These are phyloP conservation scores for Pterocles orientalis DNA, from an alignment of 2,113 vertebrate species.

Conservation along the genomic window DNA sequence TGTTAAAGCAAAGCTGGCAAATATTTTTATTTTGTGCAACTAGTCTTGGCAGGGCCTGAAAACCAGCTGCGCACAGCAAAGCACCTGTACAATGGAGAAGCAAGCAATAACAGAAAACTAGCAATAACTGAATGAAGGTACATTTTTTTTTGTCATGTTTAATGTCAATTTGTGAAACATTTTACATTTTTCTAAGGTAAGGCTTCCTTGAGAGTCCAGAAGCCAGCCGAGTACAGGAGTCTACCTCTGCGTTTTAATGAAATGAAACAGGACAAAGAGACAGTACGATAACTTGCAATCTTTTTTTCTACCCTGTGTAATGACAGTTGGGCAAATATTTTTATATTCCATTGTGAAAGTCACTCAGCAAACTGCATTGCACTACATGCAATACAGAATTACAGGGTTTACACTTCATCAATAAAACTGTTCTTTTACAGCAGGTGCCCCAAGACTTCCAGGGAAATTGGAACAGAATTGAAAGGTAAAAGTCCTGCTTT, in stretches of 20 bases:
- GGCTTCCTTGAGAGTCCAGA: not conserved
- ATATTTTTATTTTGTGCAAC: constrained; percentile 68
- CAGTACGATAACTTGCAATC: not conserved
- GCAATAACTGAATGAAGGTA: not conserved
- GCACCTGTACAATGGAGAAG: constrained; percentile 33
- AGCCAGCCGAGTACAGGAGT: not conserved
- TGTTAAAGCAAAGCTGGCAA: constrained; percentile 41
- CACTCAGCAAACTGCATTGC: not conserved
- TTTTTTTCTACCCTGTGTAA: not conserved
- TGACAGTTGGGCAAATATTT: constrained; percentile 12
- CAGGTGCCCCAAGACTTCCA: not conserved
- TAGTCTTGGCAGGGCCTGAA: constrained; percentile 30
- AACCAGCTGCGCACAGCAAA: constrained; percentile 8
- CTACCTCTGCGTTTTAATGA: not conserved
- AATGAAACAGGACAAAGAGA: not conserved
- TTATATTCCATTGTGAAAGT: not conserved
- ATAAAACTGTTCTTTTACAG: not conserved
- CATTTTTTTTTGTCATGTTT: not conserved
- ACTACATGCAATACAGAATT: not conserved
- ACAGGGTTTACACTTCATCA: not conserved
- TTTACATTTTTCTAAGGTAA: not conserved
- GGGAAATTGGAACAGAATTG: not conserved
- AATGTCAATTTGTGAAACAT: constrained; percentile 3
- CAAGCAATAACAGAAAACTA: not conserved
- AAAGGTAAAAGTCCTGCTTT: not conserved